Evolutionary conservation across 2,888 invertebrate species (phyloP).

Genomic region (Lamellibrachia satsuma): DNA sequence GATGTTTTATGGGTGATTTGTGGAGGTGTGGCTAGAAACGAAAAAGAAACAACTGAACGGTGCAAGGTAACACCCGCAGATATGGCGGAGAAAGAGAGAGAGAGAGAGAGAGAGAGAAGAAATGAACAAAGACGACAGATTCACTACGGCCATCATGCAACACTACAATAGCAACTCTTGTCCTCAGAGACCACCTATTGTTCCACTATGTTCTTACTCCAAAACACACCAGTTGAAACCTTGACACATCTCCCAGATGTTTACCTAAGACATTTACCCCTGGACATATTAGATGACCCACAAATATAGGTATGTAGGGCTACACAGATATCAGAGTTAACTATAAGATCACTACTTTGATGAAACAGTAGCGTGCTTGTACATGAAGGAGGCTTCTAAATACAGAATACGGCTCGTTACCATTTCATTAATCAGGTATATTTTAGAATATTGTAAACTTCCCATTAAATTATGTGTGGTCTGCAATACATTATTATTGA

Average conservation of each 20-base stretch:
- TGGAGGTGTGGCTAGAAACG: constrained; percentile 9
- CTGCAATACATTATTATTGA: no score
- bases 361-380: no score
- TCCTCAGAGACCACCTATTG: background rate
- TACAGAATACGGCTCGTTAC: no score
- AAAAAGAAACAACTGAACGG: constrained; percentile 7
- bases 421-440: no score
- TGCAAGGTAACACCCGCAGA: background rate
- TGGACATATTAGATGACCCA: no score
- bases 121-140: background rate
- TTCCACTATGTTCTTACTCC: background rate
- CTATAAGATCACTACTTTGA: no score
- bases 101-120: constrained; percentile 14
- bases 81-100: background rate
- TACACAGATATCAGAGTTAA: no score
- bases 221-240: background rate
- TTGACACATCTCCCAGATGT: background rate
- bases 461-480: no score
- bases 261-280: no score
- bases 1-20: constrained; percentile 17
- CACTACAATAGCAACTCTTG: background rate
- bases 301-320: no score
- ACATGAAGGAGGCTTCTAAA: no score
- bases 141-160: background rate
- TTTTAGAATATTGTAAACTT: no score